Conservation (phyloP, 2,888 invertebrate genomes). For the Escarpia spicata region DNA sequence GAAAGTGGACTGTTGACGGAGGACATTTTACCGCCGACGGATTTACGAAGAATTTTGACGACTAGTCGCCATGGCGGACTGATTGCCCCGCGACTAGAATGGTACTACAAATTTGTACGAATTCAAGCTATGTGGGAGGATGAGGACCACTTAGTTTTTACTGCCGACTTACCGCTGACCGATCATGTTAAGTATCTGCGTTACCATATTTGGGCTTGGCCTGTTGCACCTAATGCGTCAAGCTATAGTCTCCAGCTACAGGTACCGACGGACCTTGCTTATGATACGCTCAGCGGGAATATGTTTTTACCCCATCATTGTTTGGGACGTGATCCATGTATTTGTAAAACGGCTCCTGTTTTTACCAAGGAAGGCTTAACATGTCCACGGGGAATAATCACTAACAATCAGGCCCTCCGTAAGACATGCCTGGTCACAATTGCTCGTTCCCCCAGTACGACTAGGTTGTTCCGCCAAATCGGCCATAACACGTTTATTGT, state of each 20-base stretch:
- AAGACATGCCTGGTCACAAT: constrained; percentile 13
- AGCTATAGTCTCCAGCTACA: background rate
- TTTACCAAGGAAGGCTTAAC: background rate
- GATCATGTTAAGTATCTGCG: background rate
- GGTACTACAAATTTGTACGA: background rate
- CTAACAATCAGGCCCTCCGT: background rate
- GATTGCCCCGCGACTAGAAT: background rate
- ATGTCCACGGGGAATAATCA: constrained; percentile 14
- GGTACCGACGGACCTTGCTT: background rate
- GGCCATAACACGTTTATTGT: background rate
- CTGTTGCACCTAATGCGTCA: background rate
- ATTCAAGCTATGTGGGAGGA: constrained; percentile 21
- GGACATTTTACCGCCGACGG: constrained; percentile 7
- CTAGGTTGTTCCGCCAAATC: background rate
- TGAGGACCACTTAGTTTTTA: background rate
- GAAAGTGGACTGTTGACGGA: constrained; percentile 22
- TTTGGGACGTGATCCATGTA: background rate
- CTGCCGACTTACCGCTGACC: background rate
- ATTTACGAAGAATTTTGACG: background rate
- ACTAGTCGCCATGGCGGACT: background rate
- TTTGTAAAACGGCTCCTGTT: background rate
- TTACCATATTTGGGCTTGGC: constrained; percentile 20
- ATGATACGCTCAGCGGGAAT: background rate
- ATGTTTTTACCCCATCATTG: background rate
- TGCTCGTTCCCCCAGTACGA: background rate